Evolutionary conservation across 2,888 invertebrate genomes (phyloP).

Genomic region (Girardia tigrina): DNA sequence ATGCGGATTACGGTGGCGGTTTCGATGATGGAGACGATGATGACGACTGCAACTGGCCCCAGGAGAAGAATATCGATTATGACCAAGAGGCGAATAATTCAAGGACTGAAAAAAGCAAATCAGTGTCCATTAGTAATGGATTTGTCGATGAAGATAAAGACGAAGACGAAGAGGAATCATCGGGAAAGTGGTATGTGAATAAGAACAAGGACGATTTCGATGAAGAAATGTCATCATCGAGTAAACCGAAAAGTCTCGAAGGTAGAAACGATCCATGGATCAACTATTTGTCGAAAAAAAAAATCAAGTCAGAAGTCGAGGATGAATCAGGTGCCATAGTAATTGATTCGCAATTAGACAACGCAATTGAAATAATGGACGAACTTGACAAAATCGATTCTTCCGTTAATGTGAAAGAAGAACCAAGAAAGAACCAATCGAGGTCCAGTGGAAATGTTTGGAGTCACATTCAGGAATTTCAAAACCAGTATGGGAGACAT

Average conservation of each 20-base stretch:
- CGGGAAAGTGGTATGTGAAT: neutral
- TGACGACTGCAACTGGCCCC: neutral
- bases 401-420: neutral
- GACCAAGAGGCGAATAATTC: neutral
- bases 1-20: neutral
- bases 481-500: neutral
- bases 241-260: neutral
- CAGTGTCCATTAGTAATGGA: neutral
- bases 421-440: neutral
- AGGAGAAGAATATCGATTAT: no score
- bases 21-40: neutral
- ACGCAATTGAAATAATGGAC: neutral
- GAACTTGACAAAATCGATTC: neutral
- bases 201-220: no score
- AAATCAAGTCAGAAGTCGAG: neutral
- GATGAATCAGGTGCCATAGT: neutral
- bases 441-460: neutral
- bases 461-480: slow-evolving; percentile 19
- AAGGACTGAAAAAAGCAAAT: neutral
- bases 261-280: slow-evolving; percentile 2
- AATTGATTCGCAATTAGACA: neutral
- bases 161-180: neutral
- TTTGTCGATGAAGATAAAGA: neutral
- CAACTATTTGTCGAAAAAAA: neutral
- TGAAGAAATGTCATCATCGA: neutral